These are phyloP conservation scores for Aratinga solstitialis DNA, from an alignment of 2,797 vertebrate genomes.

Conservation along the genomic window DNA sequence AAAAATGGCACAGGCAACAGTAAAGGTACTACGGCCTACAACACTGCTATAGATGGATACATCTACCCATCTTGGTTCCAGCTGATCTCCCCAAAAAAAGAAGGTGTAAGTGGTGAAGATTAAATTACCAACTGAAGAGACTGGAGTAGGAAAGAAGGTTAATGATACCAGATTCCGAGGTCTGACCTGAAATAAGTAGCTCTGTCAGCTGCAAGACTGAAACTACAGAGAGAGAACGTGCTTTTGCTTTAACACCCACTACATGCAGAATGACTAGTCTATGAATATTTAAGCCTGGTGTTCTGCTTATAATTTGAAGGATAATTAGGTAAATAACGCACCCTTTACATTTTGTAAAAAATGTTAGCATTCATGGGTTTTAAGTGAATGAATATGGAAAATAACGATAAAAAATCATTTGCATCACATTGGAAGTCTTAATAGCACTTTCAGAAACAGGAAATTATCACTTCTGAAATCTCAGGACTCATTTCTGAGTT, in stretches of 20 bases:
- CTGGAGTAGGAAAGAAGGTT: background rate
- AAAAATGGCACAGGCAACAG: background rate
- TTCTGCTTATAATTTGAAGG: background rate
- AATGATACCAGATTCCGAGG: constrained; percentile 21
- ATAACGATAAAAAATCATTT: background rate
- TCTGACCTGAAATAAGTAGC: constrained; percentile 31
- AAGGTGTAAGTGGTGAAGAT: background rate
- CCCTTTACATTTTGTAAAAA: background rate
- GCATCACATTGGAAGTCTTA: background rate
- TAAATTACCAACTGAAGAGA: background rate
- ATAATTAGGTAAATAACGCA: constrained; percentile 4
- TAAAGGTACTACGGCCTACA: background rate
- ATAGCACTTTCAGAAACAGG: background rate
- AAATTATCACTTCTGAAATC: background rate
- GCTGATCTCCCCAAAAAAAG: background rate
- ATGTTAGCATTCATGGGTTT: background rate
- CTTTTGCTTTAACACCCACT: constrained; percentile 37
- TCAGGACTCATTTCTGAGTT: background rate
- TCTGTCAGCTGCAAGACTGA: constrained; percentile 45
- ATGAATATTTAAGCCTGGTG: background rate
- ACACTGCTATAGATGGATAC: background rate
- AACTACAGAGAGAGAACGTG: background rate
- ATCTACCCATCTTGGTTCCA: background rate
- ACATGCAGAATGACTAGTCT: background rate
- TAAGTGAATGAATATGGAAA: background rate